phyloP scores from a whole-genome alignment of 1,140 invertebrate species.

The Aphelinus atriplicis region DNA sequence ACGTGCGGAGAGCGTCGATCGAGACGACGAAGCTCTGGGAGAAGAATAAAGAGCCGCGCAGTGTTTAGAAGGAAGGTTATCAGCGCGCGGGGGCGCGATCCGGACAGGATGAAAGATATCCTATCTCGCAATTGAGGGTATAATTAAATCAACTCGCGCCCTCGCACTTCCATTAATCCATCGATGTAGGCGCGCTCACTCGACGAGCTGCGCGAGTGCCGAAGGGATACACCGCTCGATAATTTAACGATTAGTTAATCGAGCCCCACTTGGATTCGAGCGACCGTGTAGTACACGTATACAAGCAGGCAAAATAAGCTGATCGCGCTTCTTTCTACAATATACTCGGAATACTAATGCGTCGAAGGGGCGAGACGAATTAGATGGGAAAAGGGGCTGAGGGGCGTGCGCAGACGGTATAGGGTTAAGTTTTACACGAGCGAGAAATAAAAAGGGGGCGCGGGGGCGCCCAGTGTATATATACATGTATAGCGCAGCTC shows the following conservation, averaged over 20 bases:
- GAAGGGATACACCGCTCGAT: neutral
- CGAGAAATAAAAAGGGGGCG: slow-evolving; percentile 13
- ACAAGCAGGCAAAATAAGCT: slow-evolving; percentile 46
- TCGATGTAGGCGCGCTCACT: neutral
- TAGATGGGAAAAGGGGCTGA: slow-evolving; percentile 42
- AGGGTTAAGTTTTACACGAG: slow-evolving; percentile 22
- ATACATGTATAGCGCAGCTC: no score
- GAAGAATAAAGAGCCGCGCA: no score
- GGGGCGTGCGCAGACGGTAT: slow-evolving; percentile 21
- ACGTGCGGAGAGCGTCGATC: no score
- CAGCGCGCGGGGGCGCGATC: neutral
- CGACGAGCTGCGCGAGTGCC: no score
- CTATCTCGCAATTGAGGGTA: neutral
- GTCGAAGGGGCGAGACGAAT: slow-evolving; percentile 46
- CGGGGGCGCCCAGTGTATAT: no score
- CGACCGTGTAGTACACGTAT: slow-evolving; percentile 14
- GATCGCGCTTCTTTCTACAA: slow-evolving; percentile 52
- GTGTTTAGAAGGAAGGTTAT: no score
- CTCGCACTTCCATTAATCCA: slow-evolving; percentile 29
- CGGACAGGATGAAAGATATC: neutral
- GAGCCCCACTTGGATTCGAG: slow-evolving; percentile 37
- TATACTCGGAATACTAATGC: slow-evolving; percentile 51
- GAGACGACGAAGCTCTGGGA: no score
- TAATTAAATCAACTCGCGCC: slow-evolving; percentile 7
- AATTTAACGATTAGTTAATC: slow-evolving; percentile 41